Evolutionary conservation across 2,113 vertebrate species (phyloP).

Genomic region (Phaethornis superciliosus): DNA sequence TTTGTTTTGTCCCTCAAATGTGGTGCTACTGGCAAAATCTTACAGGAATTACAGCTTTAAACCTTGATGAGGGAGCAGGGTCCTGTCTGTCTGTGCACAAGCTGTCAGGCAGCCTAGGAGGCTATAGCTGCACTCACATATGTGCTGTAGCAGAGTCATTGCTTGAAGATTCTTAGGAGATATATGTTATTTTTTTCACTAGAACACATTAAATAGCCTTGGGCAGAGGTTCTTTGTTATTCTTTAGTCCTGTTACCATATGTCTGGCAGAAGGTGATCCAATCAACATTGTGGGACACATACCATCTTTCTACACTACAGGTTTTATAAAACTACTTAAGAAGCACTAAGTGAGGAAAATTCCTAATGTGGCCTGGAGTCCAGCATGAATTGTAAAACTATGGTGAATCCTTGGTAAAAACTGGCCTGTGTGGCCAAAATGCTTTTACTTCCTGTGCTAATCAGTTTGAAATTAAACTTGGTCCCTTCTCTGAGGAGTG

Average conservation of each 20-base stretch:
- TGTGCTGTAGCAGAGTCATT: neutral
- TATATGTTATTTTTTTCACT: neutral
- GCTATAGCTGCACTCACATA: neutral
- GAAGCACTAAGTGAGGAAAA: neutral
- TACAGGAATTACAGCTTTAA: neutral
- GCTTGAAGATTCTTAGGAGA: neutral
- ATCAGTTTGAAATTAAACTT: neutral
- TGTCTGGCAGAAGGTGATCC: neutral
- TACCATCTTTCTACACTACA: neutral
- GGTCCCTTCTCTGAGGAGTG: neutral
- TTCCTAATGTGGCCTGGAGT: neutral
- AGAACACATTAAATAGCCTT: neutral
- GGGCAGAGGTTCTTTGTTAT: neutral
- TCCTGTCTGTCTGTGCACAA: neutral
- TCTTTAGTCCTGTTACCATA: neutral
- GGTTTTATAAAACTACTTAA: neutral
- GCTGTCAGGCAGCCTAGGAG: neutral
- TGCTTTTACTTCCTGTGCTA: neutral
- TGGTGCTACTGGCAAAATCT: neutral
- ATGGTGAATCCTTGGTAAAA: neutral
- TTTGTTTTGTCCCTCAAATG: neutral
- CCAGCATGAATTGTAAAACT: neutral
- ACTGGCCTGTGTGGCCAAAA: neutral
- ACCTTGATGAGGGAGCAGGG: neutral
- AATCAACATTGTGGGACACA: neutral